These are phyloP conservation scores for Cataglyphis cursor DNA, from an alignment of 2,888 invertebrate genomes.

Conservation along the genomic window DNA sequence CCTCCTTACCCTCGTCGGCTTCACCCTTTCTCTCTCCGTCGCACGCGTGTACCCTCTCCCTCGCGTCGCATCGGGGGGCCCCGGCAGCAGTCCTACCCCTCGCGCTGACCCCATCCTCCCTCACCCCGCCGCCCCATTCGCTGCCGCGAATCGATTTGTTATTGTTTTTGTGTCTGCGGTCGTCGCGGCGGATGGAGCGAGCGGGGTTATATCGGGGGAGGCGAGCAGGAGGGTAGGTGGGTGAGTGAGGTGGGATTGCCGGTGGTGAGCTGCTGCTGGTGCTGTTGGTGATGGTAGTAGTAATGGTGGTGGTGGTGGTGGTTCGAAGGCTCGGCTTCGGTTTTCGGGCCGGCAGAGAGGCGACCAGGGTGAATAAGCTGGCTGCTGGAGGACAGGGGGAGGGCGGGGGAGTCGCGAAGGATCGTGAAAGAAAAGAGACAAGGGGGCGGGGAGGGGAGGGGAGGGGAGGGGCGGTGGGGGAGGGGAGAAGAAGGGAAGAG, in stretches of 20 bases:
- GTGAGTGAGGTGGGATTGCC: slow-evolving; percentile 52
- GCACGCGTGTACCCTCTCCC: slow-evolving; percentile 35
- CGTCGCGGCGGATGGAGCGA: slow-evolving; percentile 78
- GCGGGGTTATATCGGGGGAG: slow-evolving; percentile 73
- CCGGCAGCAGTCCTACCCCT: slow-evolving; percentile 69
- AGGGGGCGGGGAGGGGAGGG: slow-evolving; percentile 34
- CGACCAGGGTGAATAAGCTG: slow-evolving; percentile 61
- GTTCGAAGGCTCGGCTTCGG: slow-evolving; percentile 69
- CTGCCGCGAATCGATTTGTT: slow-evolving; percentile 86
- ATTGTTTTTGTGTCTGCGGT: slow-evolving; percentile 87
- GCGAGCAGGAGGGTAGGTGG: slow-evolving; percentile 55
- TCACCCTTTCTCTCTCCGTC: slow-evolving; percentile 24
- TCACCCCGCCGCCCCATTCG: slow-evolving; percentile 66
- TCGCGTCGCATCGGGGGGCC: slow-evolving; percentile 44
- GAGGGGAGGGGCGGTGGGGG: slow-evolving; percentile 13
- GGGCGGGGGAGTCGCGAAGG: slow-evolving; percentile 14
- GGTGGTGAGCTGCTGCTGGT: slow-evolving; percentile 17
- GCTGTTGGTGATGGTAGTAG: slow-evolving; percentile 34
- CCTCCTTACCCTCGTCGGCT: slow-evolving; percentile 9
- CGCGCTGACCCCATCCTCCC: slow-evolving; percentile 80
- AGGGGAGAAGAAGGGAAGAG: background rate
- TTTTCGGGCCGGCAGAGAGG: slow-evolving; percentile 78
- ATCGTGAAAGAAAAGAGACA: slow-evolving; percentile 40
- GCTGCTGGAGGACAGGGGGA: slow-evolving; percentile 24
- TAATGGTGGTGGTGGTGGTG: slow-evolving; percentile 65